These are phyloP conservation scores for Musca vetustissima DNA, from an alignment of 1,140 invertebrate species.

Conservation along the genomic window DNA sequence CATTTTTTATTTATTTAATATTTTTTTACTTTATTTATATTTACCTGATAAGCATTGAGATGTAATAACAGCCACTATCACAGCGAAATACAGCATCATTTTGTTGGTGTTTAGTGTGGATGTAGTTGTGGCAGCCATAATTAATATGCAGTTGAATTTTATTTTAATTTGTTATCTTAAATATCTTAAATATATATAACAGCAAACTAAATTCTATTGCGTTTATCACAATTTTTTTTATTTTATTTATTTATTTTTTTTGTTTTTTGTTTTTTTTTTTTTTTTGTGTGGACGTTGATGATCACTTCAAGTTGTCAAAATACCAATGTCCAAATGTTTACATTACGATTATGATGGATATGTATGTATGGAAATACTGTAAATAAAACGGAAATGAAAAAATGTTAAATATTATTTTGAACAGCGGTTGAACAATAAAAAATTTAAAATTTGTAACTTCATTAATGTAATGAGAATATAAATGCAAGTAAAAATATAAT, in stretches of 20 bases:
- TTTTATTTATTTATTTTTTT: too few species aligned
- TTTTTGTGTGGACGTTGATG: too few species aligned
- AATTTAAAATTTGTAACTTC: too few species aligned
- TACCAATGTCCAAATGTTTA: not conserved
- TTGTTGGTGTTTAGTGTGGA: not conserved
- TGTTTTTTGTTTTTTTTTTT: too few species aligned
- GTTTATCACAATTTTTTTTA: too few species aligned
- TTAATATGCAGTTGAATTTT: not conserved
- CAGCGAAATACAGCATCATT: slow-evolving; percentile 34
- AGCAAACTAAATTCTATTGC: not conserved
- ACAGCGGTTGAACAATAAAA: too few species aligned
- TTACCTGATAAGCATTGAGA: slow-evolving; percentile 48
- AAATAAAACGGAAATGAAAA: not conserved
- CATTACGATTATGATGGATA: not conserved
- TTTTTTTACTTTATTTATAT: not conserved
- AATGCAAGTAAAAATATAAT: too few species aligned
- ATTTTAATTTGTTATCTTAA: not conserved
- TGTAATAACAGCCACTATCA: slow-evolving; percentile 40
- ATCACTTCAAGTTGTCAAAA: too few species aligned
- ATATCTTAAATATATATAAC: slow-evolving; percentile 7
- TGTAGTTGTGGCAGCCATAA: slow-evolving; percentile 10
- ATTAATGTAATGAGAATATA: too few species aligned
- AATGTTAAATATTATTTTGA: not conserved
- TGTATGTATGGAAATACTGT: not conserved
- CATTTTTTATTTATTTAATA: too few species aligned